These are phyloP conservation scores for Sebastes nivosus DNA, from an alignment of 2,797 vertebrate genomes.

Conservation along the genomic window DNA sequence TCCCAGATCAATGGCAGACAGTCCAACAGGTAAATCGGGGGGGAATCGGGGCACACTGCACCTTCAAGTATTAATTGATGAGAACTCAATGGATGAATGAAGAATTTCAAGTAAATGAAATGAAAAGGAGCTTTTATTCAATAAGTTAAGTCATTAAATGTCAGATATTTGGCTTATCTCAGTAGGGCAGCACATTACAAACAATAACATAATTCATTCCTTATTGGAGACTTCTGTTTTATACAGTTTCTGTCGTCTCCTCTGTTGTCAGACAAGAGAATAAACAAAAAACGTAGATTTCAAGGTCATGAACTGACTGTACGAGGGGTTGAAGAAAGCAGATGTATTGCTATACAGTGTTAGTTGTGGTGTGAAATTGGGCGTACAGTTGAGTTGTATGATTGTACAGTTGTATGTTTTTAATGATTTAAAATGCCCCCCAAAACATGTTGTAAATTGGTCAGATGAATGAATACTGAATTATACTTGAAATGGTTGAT, in stretches of 20 bases:
- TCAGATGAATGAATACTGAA: neutral
- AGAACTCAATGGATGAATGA: slow-evolving; percentile 51
- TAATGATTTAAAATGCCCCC: neutral
- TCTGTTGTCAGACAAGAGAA: slow-evolving; percentile 37
- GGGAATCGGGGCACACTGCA: slow-evolving; percentile 45
- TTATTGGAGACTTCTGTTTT: slow-evolving; percentile 39
- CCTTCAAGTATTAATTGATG: slow-evolving; percentile 53
- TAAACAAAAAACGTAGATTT: slow-evolving; percentile 28
- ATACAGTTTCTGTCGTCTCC: slow-evolving; percentile 6
- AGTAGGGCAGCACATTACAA: slow-evolving; percentile 34
- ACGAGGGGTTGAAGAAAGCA: neutral
- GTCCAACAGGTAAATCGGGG: slow-evolving; percentile 69
- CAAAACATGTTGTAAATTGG: neutral
- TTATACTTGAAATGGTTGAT: neutral
- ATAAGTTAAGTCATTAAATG: slow-evolving; percentile 46
- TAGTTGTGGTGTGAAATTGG: neutral
- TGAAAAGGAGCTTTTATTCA: slow-evolving; percentile 51
- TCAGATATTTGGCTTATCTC: slow-evolving; percentile 44
- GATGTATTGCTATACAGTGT: neutral
- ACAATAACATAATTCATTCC: slow-evolving; percentile 32
- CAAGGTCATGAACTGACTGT: slow-evolving; percentile 26
- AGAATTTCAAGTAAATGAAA: slow-evolving; percentile 44
- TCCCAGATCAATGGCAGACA: slow-evolving; percentile 63
- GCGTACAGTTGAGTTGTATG: neutral
- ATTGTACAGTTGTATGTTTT: neutral